Percentiles rank a stretch among this genome's conserved stretches.
Evolutionary conservation across 2,888 invertebrate species (phyloP).

Genomic region (Chydorus sphaericus): DNA sequence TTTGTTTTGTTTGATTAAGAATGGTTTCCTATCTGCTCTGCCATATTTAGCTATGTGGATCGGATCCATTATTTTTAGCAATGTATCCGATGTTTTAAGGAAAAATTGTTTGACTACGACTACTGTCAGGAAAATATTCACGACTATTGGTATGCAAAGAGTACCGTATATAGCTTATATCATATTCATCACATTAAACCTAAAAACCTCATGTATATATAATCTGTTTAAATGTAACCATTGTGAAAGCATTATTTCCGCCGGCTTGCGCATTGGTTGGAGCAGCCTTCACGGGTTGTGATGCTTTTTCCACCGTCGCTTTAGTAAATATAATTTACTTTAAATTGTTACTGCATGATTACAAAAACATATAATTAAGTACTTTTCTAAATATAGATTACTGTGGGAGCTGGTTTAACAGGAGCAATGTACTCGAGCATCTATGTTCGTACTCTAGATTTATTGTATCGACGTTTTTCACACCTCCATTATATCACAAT

Average conservation of each 20-base stretch:
- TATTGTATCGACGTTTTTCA: neutral
- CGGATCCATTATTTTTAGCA: conserved; percentile 51
- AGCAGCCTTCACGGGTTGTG: conserved; percentile 37
- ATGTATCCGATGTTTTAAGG: conserved; percentile 51
- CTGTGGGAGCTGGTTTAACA: conserved; percentile 33
- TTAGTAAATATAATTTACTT: conserved; percentile 47
- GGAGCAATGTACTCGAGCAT: conserved; percentile 35
- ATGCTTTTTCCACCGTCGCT: conserved; percentile 21
- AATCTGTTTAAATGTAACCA: neutral
- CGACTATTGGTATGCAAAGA: neutral
- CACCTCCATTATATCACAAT: no score
- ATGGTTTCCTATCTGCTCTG: conserved; percentile 44
- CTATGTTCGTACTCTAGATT: neutral
- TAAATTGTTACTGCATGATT: no score
- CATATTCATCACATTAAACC: no score
- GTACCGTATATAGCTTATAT: no score
- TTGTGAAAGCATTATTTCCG: conserved; percentile 16
- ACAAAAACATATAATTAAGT: no score
- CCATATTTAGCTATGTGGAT: conserved; percentile 58
- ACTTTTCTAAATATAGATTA: conserved; percentile 3
- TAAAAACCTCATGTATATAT: no score
- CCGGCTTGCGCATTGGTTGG: conserved; percentile 50
- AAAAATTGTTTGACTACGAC: no score
- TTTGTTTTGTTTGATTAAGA: no score
- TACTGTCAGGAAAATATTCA: neutral